Evolutionary conservation across 2,113 vertebrate species (phyloP), one percentile per base, ranked within the genome.

Genomic region (Calonectris borealis): DNA sequence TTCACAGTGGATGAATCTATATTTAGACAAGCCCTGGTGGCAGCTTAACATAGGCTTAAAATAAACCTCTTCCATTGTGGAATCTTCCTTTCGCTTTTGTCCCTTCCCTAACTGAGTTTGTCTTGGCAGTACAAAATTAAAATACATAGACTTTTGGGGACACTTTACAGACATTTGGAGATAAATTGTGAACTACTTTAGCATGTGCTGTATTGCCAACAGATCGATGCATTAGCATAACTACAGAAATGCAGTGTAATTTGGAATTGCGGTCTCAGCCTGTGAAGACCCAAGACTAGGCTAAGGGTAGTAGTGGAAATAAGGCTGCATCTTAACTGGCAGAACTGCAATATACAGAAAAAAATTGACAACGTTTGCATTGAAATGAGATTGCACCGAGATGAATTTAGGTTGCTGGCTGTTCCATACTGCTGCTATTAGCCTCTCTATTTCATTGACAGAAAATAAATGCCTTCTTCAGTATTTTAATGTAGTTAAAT

Each of bases 1-100:
- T 96, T 96, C 93, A 83, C 78, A 72, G 87, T 85, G 87, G 57
- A 49, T 75, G 80, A 76, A 83, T 90, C 93, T 97, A 88, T 96
- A 88, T 91, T 96, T 97, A 90, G 93, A 58, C 40, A 72, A 83
- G 87, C 25, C 27, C 62, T 49, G 49, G 42, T 95, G 75, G 89
- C 84, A 94, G 62, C 93, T 91, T 96, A 86, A 80, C 58, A 36
- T 17, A 20, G 49, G 20, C 82, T 94, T 93, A 94, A 97, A 97
- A 96, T 93, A 96, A 83, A 86, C 19, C 25, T 36, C 48, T 76
- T 76, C 40, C 21, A 29, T 49, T 93, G 80, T 48, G 51, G 72
- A 64, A 91, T 86, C 86, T 84, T 87, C 6, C 65, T 94, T 93
- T 94, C 75, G 69, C 38, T 91, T 91, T 91, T 66, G 49, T 90